Evolutionary conservation across 2,113 vertebrate genomes (phyloP).

Genomic region (Acanthochromis polyacanthus): DNA sequence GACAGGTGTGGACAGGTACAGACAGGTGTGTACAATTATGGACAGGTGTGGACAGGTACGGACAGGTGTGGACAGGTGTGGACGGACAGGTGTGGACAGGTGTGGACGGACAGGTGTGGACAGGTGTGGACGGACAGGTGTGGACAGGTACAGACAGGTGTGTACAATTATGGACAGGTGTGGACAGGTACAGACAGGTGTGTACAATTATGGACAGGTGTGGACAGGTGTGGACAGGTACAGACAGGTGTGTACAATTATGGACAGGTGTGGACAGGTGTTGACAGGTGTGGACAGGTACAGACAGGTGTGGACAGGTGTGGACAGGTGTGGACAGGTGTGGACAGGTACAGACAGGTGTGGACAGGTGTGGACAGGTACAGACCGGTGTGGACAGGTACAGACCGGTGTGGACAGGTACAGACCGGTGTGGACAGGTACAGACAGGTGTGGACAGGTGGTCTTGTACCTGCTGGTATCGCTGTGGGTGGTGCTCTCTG

Average conservation of each 20-base stretch:
- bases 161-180: background rate
- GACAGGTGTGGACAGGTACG: no score
- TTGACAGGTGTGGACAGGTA: background rate
- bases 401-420: background rate
- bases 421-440: background rate
- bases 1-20: no score
- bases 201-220: background rate
- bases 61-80: background rate
- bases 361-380: background rate
- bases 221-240: background rate
- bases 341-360: background rate
- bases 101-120: background rate
- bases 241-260: no score
- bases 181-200: background rate
- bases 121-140: no score
- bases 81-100: background rate
- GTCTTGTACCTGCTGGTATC: slow-evolving; percentile 82
- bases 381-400: background rate
- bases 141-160: background rate
- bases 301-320: background rate
- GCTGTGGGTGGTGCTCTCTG: slow-evolving; percentile 72
- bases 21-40: no score
- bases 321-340: no score
- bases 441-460: no score
- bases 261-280: no score